These are phyloP conservation scores for Exocentrus adspersus DNA, from an alignment of 2,888 invertebrate genomes.

Conservation along the genomic window DNA sequence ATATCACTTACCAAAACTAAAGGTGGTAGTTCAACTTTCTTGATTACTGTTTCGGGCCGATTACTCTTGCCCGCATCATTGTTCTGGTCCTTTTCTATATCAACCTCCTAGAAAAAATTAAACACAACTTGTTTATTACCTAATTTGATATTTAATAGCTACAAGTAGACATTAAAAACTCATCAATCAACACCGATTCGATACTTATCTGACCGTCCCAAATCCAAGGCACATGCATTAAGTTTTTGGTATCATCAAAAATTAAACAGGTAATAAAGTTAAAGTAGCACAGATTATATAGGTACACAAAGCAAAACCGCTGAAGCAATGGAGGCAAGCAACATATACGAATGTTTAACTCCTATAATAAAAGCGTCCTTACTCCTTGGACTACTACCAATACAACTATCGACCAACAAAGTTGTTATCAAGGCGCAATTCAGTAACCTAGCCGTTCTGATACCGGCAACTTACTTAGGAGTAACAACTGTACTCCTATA, in stretches of 20 bases:
- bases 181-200: too few relatives aligned
- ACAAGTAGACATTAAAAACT: too few relatives aligned
- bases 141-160: too few relatives aligned
- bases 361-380: not conserved
- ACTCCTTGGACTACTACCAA: not conserved
- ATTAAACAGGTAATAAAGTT: not conserved
- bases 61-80: not conserved
- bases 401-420: not conserved
- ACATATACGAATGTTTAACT: not conserved
- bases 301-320: too few relatives aligned
- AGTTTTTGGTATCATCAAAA: not conserved
- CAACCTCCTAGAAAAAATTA: too few relatives aligned
- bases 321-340: not conserved
- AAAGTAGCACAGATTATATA: too few relatives aligned
- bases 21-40: conserved; percentile 1
- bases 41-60: not conserved
- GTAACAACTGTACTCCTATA: not conserved
- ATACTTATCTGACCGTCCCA: too few relatives aligned
- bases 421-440: not conserved
- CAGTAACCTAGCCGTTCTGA: not conserved
- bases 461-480: not conserved
- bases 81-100: too few relatives aligned
- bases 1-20: conserved; percentile 5
- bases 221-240: too few relatives aligned
- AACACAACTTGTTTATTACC: too few relatives aligned